phyloP scores from a whole-genome alignment of 2,113 vertebrate species.

The Chaenogobius annularis region DNA sequence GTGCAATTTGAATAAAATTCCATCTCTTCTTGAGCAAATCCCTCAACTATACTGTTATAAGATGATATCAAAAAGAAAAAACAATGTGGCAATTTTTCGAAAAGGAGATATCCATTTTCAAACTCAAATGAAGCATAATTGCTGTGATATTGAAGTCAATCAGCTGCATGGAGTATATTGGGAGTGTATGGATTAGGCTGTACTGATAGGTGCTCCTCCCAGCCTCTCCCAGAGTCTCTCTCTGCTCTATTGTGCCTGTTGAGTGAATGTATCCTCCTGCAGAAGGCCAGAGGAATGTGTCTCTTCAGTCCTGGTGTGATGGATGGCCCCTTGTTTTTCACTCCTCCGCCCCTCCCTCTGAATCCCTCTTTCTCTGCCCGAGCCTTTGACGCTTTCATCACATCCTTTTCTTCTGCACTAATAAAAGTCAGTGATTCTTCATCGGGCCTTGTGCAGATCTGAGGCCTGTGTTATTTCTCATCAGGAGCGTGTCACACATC shows the following conservation, averaged over 20 bases:
- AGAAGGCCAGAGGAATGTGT: slow-evolving; percentile 78
- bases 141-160: slow-evolving; percentile 74
- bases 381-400: slow-evolving; percentile 77
- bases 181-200: slow-evolving; percentile 67
- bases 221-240: slow-evolving; percentile 72
- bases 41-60: too few relatives aligned
- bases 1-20: too few relatives aligned
- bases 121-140: slow-evolving; percentile 42
- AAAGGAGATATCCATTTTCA: too few relatives aligned
- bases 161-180: slow-evolving; percentile 64
- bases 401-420: slow-evolving; percentile 78
- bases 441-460: slow-evolving; percentile 77
- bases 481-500: slow-evolving; percentile 77
- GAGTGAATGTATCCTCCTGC: slow-evolving; percentile 82
- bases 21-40: too few relatives aligned
- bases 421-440: slow-evolving; percentile 85
- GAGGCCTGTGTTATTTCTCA: slow-evolving; percentile 72
- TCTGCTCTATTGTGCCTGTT: slow-evolving; percentile 72
- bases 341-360: slow-evolving; percentile 73
- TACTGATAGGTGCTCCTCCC: slow-evolving; percentile 75
- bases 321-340: slow-evolving; percentile 83
- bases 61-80: too few relatives aligned
- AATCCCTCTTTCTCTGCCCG: slow-evolving; percentile 75
- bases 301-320: slow-evolving; percentile 77
- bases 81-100: too few relatives aligned